phyloP scores from a whole-genome alignment of 2,113 vertebrate genomes.

The Pseudorhombus dupliciocellatus region DNA sequence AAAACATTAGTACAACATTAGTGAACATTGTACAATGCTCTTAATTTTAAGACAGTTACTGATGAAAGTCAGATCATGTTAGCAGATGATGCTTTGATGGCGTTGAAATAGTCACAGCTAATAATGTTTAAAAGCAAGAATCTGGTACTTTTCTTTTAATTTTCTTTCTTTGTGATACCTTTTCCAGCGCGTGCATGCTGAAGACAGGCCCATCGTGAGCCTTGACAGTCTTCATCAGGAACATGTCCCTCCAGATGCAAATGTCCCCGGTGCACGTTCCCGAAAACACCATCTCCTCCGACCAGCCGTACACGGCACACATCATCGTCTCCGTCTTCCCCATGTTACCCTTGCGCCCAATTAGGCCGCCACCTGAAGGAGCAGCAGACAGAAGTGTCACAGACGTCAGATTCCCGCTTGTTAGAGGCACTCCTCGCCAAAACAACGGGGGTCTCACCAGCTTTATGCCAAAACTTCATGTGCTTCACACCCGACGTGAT shows the following conservation, averaged over 20 bases:
- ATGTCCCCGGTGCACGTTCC: conserved; percentile 95
- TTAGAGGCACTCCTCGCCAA: conserved; percentile 30
- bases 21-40: too few species aligned
- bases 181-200: conserved; percentile 97
- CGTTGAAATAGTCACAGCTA: not conserved
- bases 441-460: conserved; percentile 81
- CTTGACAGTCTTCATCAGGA: conserved; percentile 96
- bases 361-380: conserved; percentile 91
- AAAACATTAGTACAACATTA: too few species aligned
- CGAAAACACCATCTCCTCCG: conserved; percentile 96
- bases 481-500: conserved; percentile 98
- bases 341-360: conserved; percentile 92
- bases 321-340: conserved; percentile 97
- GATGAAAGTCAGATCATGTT: too few species aligned
- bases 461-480: conserved; percentile 97
- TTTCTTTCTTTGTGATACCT: conserved; percentile 78
- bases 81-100: too few species aligned
- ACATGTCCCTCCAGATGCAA: conserved; percentile 97
- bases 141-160: not conserved
- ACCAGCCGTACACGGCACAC: conserved; percentile 97
- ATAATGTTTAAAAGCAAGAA: not conserved
- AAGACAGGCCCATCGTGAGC: conserved; percentile 98
- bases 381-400: conserved; percentile 33
- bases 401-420: conserved; percentile 33
- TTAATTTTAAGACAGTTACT: too few species aligned